Percentiles rank a stretch among this genome's conserved stretches.
Conservation (phyloP, 2,113 vertebrate genomes). For the Oreamnos americanus region DNA sequence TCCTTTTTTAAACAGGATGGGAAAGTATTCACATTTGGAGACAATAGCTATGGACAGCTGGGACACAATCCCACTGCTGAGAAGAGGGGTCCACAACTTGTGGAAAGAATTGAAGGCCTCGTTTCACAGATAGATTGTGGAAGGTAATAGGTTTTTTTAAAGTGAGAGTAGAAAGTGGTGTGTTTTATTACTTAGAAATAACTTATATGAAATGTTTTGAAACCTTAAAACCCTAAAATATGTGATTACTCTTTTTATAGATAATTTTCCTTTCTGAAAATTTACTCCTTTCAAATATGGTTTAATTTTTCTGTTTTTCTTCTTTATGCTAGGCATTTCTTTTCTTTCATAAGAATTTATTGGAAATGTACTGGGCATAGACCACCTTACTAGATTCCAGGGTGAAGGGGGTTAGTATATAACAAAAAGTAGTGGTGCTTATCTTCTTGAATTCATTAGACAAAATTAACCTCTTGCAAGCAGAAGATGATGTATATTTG, state of each 20-base stretch:
- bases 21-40: slow-evolving; percentile 84
- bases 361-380: background rate
- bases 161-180: background rate
- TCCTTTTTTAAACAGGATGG: slow-evolving; percentile 74
- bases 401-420: background rate
- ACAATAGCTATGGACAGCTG: slow-evolving; percentile 79
- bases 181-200: slow-evolving; percentile 13
- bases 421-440: background rate
- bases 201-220: background rate
- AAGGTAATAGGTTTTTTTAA: slow-evolving; percentile 71
- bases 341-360: background rate
- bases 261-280: background rate
- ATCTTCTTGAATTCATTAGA: background rate
- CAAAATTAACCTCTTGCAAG: background rate
- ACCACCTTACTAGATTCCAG: background rate
- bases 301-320: background rate
- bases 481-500: background rate
- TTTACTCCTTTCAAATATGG: slow-evolving; percentile 27
- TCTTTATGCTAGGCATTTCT: background rate
- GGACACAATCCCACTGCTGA: slow-evolving; percentile 66
- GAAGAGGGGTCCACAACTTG: slow-evolving; percentile 68
- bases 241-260: background rate
- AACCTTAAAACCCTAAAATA: background rate
- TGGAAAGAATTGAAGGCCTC: slow-evolving; percentile 58
- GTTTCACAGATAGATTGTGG: slow-evolving; percentile 81